Percentiles rank a stretch among this genome's conserved stretches.
phyloP scores from a whole-genome alignment of 2,113 vertebrate genomes.

The Ceyx margarethae region DNA sequence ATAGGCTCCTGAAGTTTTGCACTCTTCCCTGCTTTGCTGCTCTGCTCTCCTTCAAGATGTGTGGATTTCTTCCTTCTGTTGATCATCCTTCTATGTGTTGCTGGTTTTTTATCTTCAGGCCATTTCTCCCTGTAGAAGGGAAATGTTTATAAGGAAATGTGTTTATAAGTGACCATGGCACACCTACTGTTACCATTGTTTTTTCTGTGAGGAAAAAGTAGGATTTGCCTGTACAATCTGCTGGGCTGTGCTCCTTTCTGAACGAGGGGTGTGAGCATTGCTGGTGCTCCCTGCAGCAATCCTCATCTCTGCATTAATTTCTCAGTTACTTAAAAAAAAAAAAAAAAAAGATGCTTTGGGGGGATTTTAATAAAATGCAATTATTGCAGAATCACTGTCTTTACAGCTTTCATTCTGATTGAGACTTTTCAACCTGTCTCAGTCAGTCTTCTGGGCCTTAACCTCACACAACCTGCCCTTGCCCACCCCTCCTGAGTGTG shows the following conservation, averaged over 20 bases:
- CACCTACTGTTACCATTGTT: neutral
- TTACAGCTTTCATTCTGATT: neutral
- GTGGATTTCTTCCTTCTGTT: neutral
- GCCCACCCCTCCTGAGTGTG: accelerated
- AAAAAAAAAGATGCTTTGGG: neutral
- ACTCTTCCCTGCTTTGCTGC: neutral
- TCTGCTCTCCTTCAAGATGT: neutral
- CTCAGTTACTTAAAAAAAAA: neutral
- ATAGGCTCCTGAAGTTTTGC: neutral
- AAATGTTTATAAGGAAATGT: no score
- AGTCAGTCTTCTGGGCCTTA: accelerated
- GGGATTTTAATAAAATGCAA: neutral
- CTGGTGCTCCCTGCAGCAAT: neutral
- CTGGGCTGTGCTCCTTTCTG: neutral
- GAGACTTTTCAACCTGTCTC: neutral
- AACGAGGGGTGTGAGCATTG: accelerated
- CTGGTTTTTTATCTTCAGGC: neutral
- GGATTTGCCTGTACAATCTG: neutral
- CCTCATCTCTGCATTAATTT: neutral
- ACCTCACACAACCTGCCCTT: neutral
- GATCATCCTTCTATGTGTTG: neutral
- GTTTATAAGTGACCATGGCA: no score
- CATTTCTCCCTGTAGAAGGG: neutral
- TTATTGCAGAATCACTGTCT: neutral
- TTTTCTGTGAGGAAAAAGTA: neutral